A percentile compares a stretch with the other conserved stretches of the same genome.
Conservation (phyloP, 2,797 vertebrate genomes). For the Xenopus petersii region DNA sequence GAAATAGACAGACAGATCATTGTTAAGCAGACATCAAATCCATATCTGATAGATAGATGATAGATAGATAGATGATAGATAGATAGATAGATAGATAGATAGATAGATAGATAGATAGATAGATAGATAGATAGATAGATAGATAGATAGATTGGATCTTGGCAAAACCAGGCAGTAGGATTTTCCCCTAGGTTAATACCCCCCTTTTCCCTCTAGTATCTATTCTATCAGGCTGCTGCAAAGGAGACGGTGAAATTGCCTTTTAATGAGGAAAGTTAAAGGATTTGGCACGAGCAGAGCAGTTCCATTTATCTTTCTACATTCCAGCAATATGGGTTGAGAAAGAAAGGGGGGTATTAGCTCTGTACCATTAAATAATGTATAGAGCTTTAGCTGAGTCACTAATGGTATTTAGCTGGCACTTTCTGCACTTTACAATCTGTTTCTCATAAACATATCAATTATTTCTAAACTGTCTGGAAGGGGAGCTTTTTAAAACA, state of each 20-base stretch:
- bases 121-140: too few relatives aligned
- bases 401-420: constrained; percentile 21
- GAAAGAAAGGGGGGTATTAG: not conserved
- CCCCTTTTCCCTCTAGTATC: not conserved
- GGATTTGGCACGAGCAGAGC: not conserved
- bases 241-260: too few relatives aligned
- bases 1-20: not conserved
- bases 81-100: too few relatives aligned
- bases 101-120: not conserved
- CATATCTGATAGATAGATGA: too few relatives aligned
- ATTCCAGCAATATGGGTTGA: not conserved
- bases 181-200: too few relatives aligned
- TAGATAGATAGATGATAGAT: too few relatives aligned
- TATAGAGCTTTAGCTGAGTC: constrained; percentile 4
- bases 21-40: too few relatives aligned
- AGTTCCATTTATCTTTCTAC: not conserved
- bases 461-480: constrained; percentile 1
- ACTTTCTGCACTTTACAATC: constrained; percentile 15
- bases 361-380: not conserved
- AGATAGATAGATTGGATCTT: too few relatives aligned
- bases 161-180: too few relatives aligned
- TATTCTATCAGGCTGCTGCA: not conserved
- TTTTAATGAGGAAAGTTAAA: not conserved
- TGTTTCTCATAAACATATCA: constrained; percentile 18
- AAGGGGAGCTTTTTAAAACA: too few relatives aligned